Base-by-base conservation (phyloP, 2,113 vertebrate genomes). In the Mastomys coucha region DNA sequence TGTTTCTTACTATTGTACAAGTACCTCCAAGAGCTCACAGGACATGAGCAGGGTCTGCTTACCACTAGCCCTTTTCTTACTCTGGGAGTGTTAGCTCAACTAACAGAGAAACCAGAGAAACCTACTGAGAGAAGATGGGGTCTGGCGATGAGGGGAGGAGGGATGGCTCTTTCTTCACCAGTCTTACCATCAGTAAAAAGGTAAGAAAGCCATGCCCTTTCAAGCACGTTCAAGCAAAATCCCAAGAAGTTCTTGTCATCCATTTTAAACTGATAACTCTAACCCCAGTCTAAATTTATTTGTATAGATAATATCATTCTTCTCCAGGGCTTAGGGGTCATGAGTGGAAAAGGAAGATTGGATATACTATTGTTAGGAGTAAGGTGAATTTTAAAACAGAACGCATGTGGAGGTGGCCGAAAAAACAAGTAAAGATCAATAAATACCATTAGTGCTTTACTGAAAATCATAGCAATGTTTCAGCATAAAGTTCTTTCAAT, bases 151-250 rank as follows among this genome's bases (percentile, higher is more conserved):
- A 53, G 9, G 51, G 4, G 24, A n/a, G 36, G 63, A 17, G 91
- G 36, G 26, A 10, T 39, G 19, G 20, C 19, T 58, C 70, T 58
- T 13, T 20, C 69, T 39, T 78, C 80, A 78, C 81, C 9, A 56
- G 36, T 72, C 81, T 87, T 69, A 78, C 33, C 39, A 82, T 53
- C 82, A 87, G 10, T 69, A 76, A 91, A 16, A 60, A 91, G 91
- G 49, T 81, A 2, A 76, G 53, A 13, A 81, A 89, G 24, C 26
- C 53, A 88, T 10, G 39, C 53, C 49, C 63, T 88, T 49, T 31
- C 78, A 96, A 85, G n/a, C n/a, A n/a, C n/a, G 4, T 7, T 58
- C n/a, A 93, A 56, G 42, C n/a, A 76, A 86, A 94, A 91, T 51
- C 8, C 31, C 11, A 26, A n/a, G 73, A 96, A 36, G 11, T 76